Evolutionary conservation across 2,888 invertebrate species (phyloP).

Genomic region (Acleris laterana): DNA sequence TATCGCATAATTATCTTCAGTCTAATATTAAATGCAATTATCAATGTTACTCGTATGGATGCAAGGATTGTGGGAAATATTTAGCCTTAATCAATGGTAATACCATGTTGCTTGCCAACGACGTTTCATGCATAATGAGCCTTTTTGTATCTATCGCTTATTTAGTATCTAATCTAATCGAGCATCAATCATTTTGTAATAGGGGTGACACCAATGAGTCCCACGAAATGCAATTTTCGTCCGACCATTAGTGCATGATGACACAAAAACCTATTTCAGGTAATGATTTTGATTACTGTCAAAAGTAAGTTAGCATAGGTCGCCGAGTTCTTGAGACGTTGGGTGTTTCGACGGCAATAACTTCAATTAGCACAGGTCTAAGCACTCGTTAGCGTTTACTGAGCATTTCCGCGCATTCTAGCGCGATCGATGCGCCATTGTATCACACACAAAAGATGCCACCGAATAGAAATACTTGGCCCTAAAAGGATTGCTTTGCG

Average conservation of each 20-base stretch:
- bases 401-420: conserved; percentile 66
- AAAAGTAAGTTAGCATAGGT: conserved; percentile 18
- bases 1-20: too few relatives aligned
- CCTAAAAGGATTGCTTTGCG: conserved; percentile 67
- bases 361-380: conserved; percentile 70
- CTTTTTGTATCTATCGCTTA: conserved; percentile 25
- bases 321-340: conserved; percentile 12
- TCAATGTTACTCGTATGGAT: neutral
- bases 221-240: conserved; percentile 4
- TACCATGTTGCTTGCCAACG: conserved; percentile 1
- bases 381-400: conserved; percentile 69
- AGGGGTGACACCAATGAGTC: conserved; percentile 10
- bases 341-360: conserved; percentile 56
- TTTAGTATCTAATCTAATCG: conserved; percentile 21
- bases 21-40: too few relatives aligned
- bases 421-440: conserved; percentile 77
- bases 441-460: conserved; percentile 75
- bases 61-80: conserved; percentile 11
- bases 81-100: conserved; percentile 1
- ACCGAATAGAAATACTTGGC: conserved; percentile 69
- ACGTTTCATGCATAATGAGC: conserved; percentile 19
- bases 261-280: conserved; percentile 4
- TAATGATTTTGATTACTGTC: neutral
- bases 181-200: conserved; percentile 32
- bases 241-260: neutral